These are phyloP conservation scores for Pipistrellus pygmaeus DNA, from an alignment of 2,797 vertebrate species.

Conservation along the genomic window DNA sequence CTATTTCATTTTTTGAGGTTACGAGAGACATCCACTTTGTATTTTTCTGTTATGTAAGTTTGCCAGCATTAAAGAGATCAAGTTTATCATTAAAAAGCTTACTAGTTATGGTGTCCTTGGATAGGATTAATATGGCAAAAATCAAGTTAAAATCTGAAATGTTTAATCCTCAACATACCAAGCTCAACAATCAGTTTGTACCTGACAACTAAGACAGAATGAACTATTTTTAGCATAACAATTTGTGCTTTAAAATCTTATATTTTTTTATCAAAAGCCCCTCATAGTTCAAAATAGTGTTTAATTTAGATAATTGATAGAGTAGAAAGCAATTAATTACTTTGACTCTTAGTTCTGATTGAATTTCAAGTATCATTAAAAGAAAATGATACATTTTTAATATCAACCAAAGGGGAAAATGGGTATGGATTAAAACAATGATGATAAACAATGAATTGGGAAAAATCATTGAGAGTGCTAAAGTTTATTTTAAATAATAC, in stretches of 20 bases:
- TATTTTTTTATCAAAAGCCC: slow-evolving; percentile 48
- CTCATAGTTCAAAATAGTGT: slow-evolving; percentile 58
- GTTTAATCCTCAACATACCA: neutral
- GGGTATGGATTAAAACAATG: neutral
- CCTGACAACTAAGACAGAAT: neutral
- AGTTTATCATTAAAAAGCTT: slow-evolving; percentile 14
- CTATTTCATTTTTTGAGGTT: slow-evolving; percentile 38
- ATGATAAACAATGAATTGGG: neutral
- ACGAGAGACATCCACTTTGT: neutral
- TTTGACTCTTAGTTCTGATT: slow-evolving; percentile 45
- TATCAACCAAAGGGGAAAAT: slow-evolving; percentile 5
- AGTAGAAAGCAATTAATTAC: slow-evolving; percentile 45
- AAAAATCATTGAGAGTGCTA: neutral
- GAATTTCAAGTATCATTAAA: slow-evolving; percentile 63
- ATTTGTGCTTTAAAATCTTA: slow-evolving; percentile 20
- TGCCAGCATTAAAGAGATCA: neutral
- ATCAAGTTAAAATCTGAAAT: slow-evolving; percentile 48
- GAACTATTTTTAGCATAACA: slow-evolving; percentile 14
- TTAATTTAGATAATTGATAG: slow-evolving; percentile 46
- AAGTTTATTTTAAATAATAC: slow-evolving; percentile 39
- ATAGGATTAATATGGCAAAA: slow-evolving; percentile 11
- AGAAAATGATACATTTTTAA: slow-evolving; percentile 15
- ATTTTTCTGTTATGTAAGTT: slow-evolving; percentile 34
- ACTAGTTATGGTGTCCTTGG: neutral
- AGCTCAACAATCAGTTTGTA: neutral